phyloP scores from a whole-genome alignment of 2,113 vertebrate genomes.

The Candoia aspera region DNA sequence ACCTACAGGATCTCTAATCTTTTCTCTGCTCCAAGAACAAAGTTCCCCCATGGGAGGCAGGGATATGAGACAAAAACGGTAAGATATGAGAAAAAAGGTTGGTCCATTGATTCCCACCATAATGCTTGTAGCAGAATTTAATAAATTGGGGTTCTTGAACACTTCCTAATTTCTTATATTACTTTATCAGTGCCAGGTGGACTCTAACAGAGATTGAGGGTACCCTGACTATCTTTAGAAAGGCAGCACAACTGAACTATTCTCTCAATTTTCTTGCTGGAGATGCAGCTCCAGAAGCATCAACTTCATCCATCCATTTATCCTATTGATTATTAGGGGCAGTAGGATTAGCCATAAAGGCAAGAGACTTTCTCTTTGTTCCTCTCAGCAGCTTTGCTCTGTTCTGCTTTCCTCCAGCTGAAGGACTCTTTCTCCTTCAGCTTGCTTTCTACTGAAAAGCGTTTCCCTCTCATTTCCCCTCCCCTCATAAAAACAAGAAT shows the following conservation, averaged over 20 bases:
- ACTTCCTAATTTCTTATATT: neutral
- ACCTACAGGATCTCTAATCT: neutral
- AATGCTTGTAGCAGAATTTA: neutral
- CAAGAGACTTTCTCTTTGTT: neutral
- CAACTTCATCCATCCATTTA: neutral
- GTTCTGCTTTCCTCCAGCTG: neutral
- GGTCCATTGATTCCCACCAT: neutral
- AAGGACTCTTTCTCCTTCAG: neutral
- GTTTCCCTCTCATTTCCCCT: neutral
- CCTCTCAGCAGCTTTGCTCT: neutral
- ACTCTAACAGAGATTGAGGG: neutral
- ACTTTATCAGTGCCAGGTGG: neutral
- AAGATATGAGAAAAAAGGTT: neutral
- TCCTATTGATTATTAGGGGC: neutral
- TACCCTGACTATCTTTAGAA: neutral
- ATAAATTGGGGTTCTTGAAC: neutral
- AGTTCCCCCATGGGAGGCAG: neutral
- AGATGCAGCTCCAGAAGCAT: neutral
- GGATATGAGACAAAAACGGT: neutral
- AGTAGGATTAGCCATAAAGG: neutral
- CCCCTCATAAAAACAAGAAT: neutral
- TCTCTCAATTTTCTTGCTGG: neutral
- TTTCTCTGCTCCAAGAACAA: neutral
- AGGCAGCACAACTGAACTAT: neutral
- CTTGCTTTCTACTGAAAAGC: neutral